Evolutionary conservation across 2,888 invertebrate species (phyloP).

Genomic region (Drosophila borealis): DNA sequence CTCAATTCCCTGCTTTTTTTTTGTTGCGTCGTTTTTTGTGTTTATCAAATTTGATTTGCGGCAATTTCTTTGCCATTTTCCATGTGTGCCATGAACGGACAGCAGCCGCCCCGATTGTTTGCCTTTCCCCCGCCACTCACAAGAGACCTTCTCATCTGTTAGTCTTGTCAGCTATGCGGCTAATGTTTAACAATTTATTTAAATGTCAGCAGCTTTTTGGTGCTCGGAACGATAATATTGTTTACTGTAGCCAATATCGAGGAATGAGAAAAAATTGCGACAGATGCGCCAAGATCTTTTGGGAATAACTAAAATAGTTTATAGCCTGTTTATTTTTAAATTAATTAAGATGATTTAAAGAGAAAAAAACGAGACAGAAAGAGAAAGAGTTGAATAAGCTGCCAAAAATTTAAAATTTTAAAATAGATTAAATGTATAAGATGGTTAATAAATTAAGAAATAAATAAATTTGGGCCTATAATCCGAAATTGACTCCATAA

Average conservation of each 20-base stretch:
- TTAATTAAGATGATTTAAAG: not conserved
- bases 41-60: slow-evolving; percentile 82
- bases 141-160: slow-evolving; percentile 48
- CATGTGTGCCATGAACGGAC: slow-evolving; percentile 51
- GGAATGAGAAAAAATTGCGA: slow-evolving; percentile 3
- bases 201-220: slow-evolving; percentile 73
- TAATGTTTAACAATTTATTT: slow-evolving; percentile 79
- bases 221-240: slow-evolving; percentile 34
- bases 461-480: no score
- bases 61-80: slow-evolving; percentile 79
- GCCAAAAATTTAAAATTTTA: no score
- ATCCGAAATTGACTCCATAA: no score
- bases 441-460: no score
- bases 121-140: slow-evolving; percentile 9
- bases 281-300: not conserved
- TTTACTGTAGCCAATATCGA: slow-evolving; percentile 25
- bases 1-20: slow-evolving; percentile 43
- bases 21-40: slow-evolving; percentile 45
- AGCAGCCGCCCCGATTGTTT: slow-evolving; percentile 49
- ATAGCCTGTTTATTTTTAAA: not conserved
- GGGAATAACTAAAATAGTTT: not conserved
- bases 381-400: no score
- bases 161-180: slow-evolving; percentile 60
- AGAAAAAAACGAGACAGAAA: no score
- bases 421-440: no score